Conservation (phyloP, 2,113 vertebrate species). For the Solenodon paradoxus region DNA sequence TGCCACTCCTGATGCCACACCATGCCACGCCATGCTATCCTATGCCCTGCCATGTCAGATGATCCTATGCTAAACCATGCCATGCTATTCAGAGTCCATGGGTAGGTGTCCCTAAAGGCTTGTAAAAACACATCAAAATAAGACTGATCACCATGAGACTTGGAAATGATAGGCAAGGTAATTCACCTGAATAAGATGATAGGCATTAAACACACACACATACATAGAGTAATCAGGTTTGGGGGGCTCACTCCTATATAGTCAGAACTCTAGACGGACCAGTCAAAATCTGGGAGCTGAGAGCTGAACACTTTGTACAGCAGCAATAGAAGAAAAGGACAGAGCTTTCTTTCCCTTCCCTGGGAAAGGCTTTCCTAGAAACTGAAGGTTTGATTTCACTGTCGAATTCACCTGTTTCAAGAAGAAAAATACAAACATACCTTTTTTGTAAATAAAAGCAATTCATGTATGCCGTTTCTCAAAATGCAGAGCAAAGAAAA, state of each 20-base stretch:
- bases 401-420: background rate
- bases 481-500: background rate
- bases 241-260: too few relatives aligned
- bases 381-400: background rate
- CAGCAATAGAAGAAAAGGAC: background rate
- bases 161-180: background rate
- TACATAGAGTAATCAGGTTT: background rate
- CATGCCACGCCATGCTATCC: background rate
- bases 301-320: background rate
- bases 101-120: too few relatives aligned
- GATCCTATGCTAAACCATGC: rapidly evolving
- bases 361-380: background rate
- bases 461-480: background rate
- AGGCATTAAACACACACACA: background rate
- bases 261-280: too few relatives aligned
- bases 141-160: background rate
- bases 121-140: background rate
- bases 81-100: background rate
- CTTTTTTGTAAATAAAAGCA: background rate
- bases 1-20: background rate
- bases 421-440: background rate
- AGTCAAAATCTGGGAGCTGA: background rate
- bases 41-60: too few relatives aligned
- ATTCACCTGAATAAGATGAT: background rate
- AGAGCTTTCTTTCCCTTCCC: background rate